Base-by-base conservation (phyloP, 2,113 vertebrate genomes). In the Melanostigma gelatinosum region DNA sequence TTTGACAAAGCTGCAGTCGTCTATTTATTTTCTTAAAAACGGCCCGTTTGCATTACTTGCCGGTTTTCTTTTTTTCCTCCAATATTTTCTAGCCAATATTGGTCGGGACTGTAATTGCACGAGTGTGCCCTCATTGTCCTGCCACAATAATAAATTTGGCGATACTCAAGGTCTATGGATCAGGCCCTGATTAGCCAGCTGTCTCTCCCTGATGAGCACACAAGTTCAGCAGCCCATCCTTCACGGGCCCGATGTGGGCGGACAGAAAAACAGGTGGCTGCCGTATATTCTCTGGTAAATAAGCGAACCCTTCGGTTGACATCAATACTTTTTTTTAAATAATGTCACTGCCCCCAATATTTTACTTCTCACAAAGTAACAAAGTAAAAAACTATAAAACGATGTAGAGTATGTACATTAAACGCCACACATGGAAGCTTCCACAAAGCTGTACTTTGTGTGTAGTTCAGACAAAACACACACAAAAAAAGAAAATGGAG, bases 71-170 rank as follows among this genome's bases (percentile, higher is more conserved):
- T 78, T 3, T 81, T 73, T 78, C 0, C 34, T 83, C 24, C 89
- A 88, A 94, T 95, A 93, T 90, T 91, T 93, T 92, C 82, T 32
- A 83, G 78, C 90, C 87, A 84, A 93, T 95, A 95, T 94, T 76
- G 93, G 89, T 83, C 69, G 91, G 85, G 82, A 86, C 77, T 88
- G 89, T 94, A 94, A 95, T 94, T 94, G 92, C 89, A 73, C 50
- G 85, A 91, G 66, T 77, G 82, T 84, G 90, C 87, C 87, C 92
- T 95, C 93, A 96, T 96, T 96, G 95, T 96, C 91, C 95, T 95
- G 95, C 94, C 94, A 94, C 90, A 91, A 94, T 95, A 95, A 96
- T 96, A 96, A 95, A 96, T 96, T 93, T 95, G 94, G 93, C 89
- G 75, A 90, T 89, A 92, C 89, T 89, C 77, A 50, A 68, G 89